Evolutionary conservation across 2,888 invertebrate species (phyloP), one percentile per base, ranked within the genome.

Genomic region (Lepidochitona cinerea): DNA sequence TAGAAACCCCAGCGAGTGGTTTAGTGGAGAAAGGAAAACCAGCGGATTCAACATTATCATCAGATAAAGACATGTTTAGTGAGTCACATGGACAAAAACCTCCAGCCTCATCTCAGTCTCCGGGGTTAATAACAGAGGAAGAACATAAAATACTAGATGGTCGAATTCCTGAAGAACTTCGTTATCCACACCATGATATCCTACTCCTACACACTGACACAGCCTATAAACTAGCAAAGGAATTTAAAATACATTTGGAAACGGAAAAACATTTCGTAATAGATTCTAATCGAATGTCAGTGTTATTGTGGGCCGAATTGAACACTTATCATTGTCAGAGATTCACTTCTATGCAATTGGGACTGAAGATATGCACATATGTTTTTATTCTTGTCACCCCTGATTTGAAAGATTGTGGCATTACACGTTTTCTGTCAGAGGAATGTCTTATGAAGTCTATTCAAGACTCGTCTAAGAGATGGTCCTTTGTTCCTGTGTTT

Each of bases 401-500:
- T 70, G 65, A 70, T 12, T 86, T 87, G 70, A 78, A 80, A 32
- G 70, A 75, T 35, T 84, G 84, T 75, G 79, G 75, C 33, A 86
- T 85, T 85, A 79, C 79, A 37, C 79, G 77, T 33, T 78, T 85
- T 72, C 81, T 82, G 1, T 83, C 83, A 69, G 84, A 87, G 68
- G 79, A 79, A 9, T 84, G 85, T 66, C 75, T 87, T 23, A 85
- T 85, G 83, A 78, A 80, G 32, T 83, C 87, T 1, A 86, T 87
- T 35, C 73, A 80, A 33, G 81, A 84, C 65, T 68, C 74, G 29
- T 76, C 82, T 0, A 86, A 84, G 64, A 72, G 75, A 26, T 87
- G 86, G 87, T 84, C 83, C 77, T 84, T 86, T 6, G 85, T 87
- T 7, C 87, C 86, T 4, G 80, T 87, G 5, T 83, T 83, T 26